Conservation (phyloP, 2,113 vertebrate species). For the Oreotrochilus melanogaster region DNA sequence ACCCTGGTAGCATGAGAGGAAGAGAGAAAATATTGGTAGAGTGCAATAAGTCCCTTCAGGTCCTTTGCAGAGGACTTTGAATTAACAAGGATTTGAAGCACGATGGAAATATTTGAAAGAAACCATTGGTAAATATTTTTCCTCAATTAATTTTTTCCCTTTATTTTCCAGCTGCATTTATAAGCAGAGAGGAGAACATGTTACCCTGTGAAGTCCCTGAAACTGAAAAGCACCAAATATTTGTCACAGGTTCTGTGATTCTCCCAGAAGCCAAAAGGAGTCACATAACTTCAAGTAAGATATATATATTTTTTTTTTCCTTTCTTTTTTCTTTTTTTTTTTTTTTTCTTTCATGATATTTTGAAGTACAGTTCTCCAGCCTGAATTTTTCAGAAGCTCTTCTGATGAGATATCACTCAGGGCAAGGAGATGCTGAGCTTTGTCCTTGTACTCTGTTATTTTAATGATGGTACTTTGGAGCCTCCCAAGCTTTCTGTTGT, state of each 20-base stretch:
- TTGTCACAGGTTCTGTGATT: neutral
- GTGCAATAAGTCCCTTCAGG: neutral
- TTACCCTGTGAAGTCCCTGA: accelerated
- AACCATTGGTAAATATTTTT: neutral
- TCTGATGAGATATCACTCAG: neutral
- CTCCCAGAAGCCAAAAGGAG: neutral
- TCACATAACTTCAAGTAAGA: neutral
- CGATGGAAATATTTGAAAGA: neutral
- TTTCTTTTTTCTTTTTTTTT: too few species aligned
- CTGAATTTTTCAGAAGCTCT: neutral
- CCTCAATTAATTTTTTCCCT: neutral
- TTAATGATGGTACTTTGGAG: neutral
- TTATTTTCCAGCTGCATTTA: neutral
- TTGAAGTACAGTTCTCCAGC: neutral
- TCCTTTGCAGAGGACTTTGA: neutral
- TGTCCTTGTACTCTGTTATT: neutral
- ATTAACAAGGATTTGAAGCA: neutral
- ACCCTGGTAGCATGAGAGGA: neutral
- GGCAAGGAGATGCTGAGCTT: neutral
- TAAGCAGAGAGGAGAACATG: neutral
- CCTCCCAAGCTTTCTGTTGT: accelerated
- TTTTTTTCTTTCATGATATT: neutral
- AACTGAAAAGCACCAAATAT: accelerated
- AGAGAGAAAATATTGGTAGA: neutral
- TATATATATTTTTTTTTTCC: too few species aligned